phyloP scores from a whole-genome alignment of 1,140 invertebrate genomes.

The Delia radicum region DNA sequence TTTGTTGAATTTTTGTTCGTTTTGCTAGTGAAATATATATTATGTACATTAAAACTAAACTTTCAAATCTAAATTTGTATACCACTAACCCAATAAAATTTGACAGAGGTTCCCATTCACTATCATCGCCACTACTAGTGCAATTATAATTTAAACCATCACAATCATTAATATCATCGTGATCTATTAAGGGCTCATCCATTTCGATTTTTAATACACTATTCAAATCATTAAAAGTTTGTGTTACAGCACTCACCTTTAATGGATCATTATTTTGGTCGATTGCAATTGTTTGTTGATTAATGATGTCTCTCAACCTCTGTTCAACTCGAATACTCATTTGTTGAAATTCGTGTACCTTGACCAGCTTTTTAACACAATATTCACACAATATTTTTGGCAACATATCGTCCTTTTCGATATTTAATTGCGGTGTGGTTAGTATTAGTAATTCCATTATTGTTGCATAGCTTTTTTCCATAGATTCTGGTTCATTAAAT shows the following conservation, averaged over 20 bases:
- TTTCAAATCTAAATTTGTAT: too few relatives aligned
- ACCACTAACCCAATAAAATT: too few relatives aligned
- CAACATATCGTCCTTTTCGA: neutral
- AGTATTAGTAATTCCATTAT: constrained; percentile 15
- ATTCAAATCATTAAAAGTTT: neutral
- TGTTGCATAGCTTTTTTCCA: neutral
- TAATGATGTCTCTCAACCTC: neutral
- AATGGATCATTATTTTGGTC: neutral
- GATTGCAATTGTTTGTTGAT: neutral
- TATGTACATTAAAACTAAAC: too few relatives aligned
- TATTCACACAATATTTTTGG: constrained; percentile 12
- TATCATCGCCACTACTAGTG: neutral
- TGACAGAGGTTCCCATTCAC: neutral
- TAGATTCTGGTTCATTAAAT: neutral
- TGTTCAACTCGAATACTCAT: constrained; percentile 18
- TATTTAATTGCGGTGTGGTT: neutral
- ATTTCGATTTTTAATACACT: neutral
- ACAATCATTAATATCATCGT: neutral
- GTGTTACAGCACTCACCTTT: neutral
- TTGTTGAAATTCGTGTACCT: constrained; percentile 7
- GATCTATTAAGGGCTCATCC: neutral
- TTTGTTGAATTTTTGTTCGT: too few relatives aligned
- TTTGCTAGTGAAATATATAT: too few relatives aligned
- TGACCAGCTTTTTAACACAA: constrained; percentile 10
- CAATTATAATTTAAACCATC: too few relatives aligned